These are phyloP conservation scores for Chaunax sp. DNA, from an alignment of 2,797 vertebrate species.

Conservation along the genomic window DNA sequence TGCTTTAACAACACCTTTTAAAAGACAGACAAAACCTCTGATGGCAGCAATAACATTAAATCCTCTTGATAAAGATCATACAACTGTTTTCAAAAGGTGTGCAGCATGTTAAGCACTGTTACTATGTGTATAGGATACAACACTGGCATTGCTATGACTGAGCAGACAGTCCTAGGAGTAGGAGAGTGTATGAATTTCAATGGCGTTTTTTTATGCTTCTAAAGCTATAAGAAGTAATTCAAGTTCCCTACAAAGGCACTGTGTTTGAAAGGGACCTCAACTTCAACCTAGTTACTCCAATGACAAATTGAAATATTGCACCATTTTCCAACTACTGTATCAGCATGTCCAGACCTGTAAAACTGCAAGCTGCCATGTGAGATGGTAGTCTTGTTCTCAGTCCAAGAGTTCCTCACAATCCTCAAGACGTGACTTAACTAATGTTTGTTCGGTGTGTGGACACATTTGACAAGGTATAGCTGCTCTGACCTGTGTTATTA, in stretches of 20 bases:
- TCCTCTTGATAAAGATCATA: background rate
- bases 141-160: constrained; percentile 14
- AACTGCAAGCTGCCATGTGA: constrained; percentile 13
- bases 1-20: background rate
- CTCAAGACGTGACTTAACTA: constrained; percentile 20
- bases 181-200: constrained; percentile 47
- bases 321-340: constrained; percentile 37
- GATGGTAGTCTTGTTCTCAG: constrained; percentile 7
- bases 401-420: constrained; percentile 22
- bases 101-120: constrained; percentile 5
- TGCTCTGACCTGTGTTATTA: background rate
- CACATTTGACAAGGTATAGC: background rate
- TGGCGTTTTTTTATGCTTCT: constrained; percentile 1
- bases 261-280: background rate
- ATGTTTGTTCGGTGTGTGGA: constrained; percentile 2
- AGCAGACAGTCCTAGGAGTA: constrained; percentile 27
- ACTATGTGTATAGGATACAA: constrained; percentile 12
- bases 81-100: background rate
- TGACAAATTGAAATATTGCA: constrained; percentile 24
- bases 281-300: constrained; percentile 24
- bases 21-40: constrained; percentile 16
- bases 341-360: constrained; percentile 60
- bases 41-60: background rate
- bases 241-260: background rate
- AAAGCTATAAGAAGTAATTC: constrained; percentile 23